Evolutionary conservation across 1,140 invertebrate species (phyloP).

Genomic region (Leptopilina boulardi): DNA sequence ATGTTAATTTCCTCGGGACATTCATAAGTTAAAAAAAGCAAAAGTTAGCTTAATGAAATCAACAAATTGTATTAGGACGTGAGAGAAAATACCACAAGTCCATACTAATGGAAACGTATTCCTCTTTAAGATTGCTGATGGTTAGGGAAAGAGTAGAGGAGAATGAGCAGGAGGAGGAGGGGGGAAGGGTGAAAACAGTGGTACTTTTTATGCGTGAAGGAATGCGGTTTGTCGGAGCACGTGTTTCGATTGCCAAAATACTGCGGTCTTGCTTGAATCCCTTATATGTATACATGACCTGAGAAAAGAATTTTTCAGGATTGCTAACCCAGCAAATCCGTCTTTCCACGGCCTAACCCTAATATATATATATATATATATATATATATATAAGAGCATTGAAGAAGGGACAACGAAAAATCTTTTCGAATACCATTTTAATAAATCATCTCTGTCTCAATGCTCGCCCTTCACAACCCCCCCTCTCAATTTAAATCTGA

Average conservation of each 20-base stretch:
- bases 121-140: constrained; percentile 11
- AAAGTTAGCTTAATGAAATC: constrained; percentile 15
- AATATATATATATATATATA: too few relatives aligned
- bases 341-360: background rate
- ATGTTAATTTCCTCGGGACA: constrained; percentile 9
- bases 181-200: background rate
- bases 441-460: constrained; percentile 9
- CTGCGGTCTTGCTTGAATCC: background rate
- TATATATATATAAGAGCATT: background rate
- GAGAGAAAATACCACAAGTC: constrained; percentile 1
- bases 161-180: too few relatives aligned
- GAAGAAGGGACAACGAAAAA: background rate
- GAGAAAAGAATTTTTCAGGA: constrained; percentile 29
- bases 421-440: background rate
- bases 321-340: constrained; percentile 7
- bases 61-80: constrained; percentile 26
- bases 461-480: background rate
- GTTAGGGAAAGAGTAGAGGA: too few relatives aligned
- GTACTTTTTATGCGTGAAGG: constrained; percentile 30
- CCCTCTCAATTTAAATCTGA: background rate
- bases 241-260: constrained; percentile 26
- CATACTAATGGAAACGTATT: constrained; percentile 31
- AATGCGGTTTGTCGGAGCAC: constrained; percentile 5
- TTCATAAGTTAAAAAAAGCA: constrained; percentile 1
- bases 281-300: background rate